Conservation (phyloP, 2,888 invertebrate species). For the Pocota personata region DNA sequence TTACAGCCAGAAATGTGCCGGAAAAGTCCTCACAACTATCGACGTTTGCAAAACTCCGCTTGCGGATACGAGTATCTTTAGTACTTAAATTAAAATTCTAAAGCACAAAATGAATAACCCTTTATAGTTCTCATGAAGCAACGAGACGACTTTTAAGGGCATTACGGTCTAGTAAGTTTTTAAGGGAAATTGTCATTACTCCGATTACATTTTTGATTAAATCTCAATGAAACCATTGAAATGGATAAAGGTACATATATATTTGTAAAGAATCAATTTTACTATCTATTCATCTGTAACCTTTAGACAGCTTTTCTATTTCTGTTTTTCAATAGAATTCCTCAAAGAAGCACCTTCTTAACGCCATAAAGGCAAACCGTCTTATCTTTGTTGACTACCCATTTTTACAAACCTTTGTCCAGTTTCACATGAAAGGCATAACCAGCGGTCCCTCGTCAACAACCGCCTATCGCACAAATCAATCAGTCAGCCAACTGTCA, state of each 20-base stretch:
- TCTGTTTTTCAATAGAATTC: background rate
- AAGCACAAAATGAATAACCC: too few species aligned
- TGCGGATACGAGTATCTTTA: too few species aligned
- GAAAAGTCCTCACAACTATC: too few species aligned
- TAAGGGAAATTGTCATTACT: too few species aligned
- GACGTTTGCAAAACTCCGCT: too few species aligned
- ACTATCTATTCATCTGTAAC: background rate
- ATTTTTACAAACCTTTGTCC: background rate
- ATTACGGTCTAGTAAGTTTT: too few species aligned
- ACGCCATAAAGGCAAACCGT: background rate
- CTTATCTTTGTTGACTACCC: background rate
- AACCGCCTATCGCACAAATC: background rate
- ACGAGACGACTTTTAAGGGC: too few species aligned
- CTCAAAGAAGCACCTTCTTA: background rate
- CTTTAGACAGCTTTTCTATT: background rate
- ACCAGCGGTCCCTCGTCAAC: background rate
- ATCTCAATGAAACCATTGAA: background rate
- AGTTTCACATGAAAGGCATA: background rate
- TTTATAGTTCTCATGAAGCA: too few species aligned
- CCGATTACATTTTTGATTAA: too few species aligned
- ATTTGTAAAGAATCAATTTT: background rate
- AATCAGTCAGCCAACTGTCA: conserved; percentile 31
- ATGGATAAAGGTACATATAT: background rate
- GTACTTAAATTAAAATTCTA: too few species aligned
- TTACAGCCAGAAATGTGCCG: too few species aligned